Base-by-base conservation (phyloP, 2,113 vertebrate species). In the Elaphurus davidianus region DNA sequence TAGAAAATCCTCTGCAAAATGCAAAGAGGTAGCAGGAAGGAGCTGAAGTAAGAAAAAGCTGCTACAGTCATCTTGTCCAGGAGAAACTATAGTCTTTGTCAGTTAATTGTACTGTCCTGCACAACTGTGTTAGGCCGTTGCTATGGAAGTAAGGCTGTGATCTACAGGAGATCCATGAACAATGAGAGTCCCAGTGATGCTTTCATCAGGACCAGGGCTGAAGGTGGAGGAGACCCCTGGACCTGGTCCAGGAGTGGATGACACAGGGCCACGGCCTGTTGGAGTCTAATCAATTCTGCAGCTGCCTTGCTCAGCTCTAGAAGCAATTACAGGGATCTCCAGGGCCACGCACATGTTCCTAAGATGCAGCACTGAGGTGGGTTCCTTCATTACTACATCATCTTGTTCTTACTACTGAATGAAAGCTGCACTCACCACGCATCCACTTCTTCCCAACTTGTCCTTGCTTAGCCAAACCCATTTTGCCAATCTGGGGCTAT, bases 351-450 rank as follows among this genome's bases (percentile, higher is more conserved):
- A 15, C 3, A 10, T 23, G 47, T 64, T 57, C 55, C 60, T 36
- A 30, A 54, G 28, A 7, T 10, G 19, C 3, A 45, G 8, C 6
- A 13, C 14, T 19, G 27, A 1, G 0, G 9, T 52, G 2, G 54
- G 23, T 8, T 11, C 7, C 84, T 50, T 57, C 47, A 0, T 79
- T 91, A 19, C 78, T 15, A 82, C 74, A 10, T 43, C 13, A 33
- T 33, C 59, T 28, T 33, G 3, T 54, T 55, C n/a, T 47, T 7
- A 45, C 15, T 28, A 59, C 16, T 14, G 45, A 40, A 71, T 36
- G 60, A 78, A 87, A 91, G 30, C 14, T 57, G 6, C 6, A 43
- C 9, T 55, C 5, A 14, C 33, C n/a, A 19, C 21, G 5, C n/a
- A 78, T 21, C 25, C 47, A 4, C 17, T 28, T 23, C 54, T 6